A percentile compares a stretch with the other conserved stretches of the same genome.
Conservation (phyloP, 2,888 invertebrate genomes). For the Euplagia quadripunctaria region DNA sequence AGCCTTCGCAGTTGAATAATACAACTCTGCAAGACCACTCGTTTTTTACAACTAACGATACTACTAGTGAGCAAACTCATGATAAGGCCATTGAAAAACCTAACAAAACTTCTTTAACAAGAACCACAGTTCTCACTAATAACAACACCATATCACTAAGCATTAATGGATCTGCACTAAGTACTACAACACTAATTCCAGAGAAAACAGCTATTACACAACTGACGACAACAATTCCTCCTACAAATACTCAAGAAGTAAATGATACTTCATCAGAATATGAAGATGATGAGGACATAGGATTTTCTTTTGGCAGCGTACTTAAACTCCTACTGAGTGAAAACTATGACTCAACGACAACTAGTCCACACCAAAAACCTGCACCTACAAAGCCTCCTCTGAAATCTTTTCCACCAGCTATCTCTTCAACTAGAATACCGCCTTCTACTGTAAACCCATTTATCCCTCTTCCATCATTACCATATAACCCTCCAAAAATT, state of each 20-base stretch:
- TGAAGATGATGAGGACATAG: conserved; percentile 80
- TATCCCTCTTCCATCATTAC: conserved; percentile 66
- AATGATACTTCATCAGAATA: conserved; percentile 68
- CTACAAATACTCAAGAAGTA: conserved; percentile 58
- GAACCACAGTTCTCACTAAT: conserved; percentile 2
- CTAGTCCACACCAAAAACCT: conserved; percentile 38
- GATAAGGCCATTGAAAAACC: not conserved
- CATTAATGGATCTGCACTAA: conserved; percentile 23
- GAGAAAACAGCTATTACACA: conserved; percentile 41
- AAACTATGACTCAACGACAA: conserved; percentile 73
- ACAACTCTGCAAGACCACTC: not conserved
- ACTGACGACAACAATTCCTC: conserved; percentile 27
- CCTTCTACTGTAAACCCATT: conserved; percentile 58
- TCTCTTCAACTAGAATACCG: conserved; percentile 43
- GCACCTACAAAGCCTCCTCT: conserved; percentile 9
- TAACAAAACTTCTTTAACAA: not conserved
- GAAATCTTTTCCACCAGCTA: conserved; percentile 24
- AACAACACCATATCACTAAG: conserved; percentile 21
- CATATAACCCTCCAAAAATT: conserved; percentile 64
- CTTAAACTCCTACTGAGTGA: conserved; percentile 88
- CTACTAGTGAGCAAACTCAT: not conserved
- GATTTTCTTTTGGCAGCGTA: conserved; percentile 88
- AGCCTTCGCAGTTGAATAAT: not conserved
- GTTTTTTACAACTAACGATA: not conserved
- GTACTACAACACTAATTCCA: conserved; percentile 31